A percentile compares a stretch with the other conserved stretches of the same genome.
Evolutionary conservation across 2,797 vertebrate species (phyloP).

Genomic region (Myotis daubentonii): DNA sequence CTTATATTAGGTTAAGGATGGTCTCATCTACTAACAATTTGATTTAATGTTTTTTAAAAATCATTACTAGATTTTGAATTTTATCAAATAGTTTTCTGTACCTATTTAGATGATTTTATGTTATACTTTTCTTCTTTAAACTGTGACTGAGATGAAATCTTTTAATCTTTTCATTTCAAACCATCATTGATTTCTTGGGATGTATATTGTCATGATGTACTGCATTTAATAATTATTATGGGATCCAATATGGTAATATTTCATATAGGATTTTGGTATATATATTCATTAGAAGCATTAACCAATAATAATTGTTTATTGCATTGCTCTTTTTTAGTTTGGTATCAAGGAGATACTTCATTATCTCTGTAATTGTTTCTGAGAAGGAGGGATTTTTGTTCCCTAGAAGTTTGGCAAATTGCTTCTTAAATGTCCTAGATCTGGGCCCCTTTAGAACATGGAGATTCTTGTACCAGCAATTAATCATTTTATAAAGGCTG

Average conservation of each 20-base stretch:
- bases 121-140: conserved; percentile 15
- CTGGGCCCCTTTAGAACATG: not conserved
- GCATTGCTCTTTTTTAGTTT: not conserved
- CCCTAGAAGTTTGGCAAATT: conserved; percentile 39
- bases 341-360: not conserved
- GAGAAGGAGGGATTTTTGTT: conserved; percentile 38
- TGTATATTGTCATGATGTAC: not conserved
- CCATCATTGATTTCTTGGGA: conserved; percentile 34
- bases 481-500: not conserved
- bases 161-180: conserved; percentile 57
- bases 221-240: conserved; percentile 9
- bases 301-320: not conserved
- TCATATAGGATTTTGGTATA: conserved; percentile 11
- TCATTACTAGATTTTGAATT: conserved; percentile 35
- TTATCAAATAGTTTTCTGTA: conserved; percentile 16
- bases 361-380: conserved; percentile 28
- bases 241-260: not conserved
- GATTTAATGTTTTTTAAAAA: not conserved
- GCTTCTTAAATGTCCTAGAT: conserved; percentile 4
- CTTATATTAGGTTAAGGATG: conserved; percentile 40
- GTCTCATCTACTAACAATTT: not conserved
- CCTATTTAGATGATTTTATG: conserved; percentile 39
- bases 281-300: not conserved
- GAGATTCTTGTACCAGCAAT: not conserved
- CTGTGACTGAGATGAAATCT: conserved; percentile 25